Evolutionary conservation across 1,140 invertebrate genomes (phyloP).

Genomic region (Euura lappo): DNA sequence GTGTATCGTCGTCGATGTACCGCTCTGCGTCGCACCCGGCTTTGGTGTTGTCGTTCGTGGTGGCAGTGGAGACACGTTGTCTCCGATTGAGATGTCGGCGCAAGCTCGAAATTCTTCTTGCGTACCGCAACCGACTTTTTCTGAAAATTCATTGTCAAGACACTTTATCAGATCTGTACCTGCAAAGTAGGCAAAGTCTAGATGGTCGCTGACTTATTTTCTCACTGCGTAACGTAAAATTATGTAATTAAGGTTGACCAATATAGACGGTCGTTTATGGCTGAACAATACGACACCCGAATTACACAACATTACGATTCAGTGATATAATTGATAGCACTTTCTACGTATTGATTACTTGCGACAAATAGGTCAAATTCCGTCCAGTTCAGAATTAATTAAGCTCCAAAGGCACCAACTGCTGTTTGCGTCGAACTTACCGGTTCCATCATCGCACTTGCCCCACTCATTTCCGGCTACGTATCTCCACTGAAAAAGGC

Average conservation of each 20-base stretch:
- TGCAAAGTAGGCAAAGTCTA: background rate
- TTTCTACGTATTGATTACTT: background rate
- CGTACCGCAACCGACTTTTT: conserved; percentile 80
- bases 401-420: too few relatives aligned
- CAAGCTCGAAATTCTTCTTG: conserved; percentile 89
- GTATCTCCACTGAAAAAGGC: conserved; percentile 83
- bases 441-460: conserved; percentile 70
- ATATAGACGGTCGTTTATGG: background rate
- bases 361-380: background rate
- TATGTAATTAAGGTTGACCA: background rate
- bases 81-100: conserved; percentile 78
- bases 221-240: too few relatives aligned
- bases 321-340: background rate
- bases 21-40: conserved; percentile 32
- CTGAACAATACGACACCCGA: background rate
- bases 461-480: conserved; percentile 84
- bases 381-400: background rate
- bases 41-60: conserved; percentile 31
- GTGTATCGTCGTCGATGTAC: conserved; percentile 31
- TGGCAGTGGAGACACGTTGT: conserved; percentile 46
- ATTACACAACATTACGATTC: background rate
- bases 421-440: conserved; percentile 26
- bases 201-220: background rate
- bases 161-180: background rate
- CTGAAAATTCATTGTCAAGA: conserved; percentile 47